Evolutionary conservation across 37 sponge, comb jelly and placozoan species (phyloP).

Genomic region (Aphrocallistes beatrix): DNA sequence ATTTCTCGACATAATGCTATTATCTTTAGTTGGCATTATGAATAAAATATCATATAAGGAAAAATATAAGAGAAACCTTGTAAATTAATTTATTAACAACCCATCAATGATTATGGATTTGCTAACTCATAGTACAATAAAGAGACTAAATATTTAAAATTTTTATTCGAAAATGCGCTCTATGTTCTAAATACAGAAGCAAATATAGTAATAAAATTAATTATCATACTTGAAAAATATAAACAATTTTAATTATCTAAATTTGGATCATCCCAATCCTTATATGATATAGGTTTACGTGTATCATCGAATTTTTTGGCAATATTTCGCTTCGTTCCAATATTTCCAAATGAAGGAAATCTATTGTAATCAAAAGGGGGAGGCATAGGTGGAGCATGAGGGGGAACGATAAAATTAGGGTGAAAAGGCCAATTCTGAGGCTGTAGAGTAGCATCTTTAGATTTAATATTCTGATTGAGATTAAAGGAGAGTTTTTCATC

Average conservation of each 20-base stretch:
- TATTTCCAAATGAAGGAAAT: neutral
- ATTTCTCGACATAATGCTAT: no score
- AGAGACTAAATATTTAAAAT: no score
- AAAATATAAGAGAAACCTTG: no score
- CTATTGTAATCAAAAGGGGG: neutral
- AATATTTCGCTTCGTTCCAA: neutral
- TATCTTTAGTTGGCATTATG: no score
- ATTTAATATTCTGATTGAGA: neutral
- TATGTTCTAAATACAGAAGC: no score
- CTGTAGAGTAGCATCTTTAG: neutral
- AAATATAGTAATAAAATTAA: no score
- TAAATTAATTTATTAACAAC: no score
- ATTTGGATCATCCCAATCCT: conserved; percentile 8
- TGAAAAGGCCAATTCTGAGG: neutral
- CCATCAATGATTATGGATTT: no score
- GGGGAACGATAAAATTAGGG: neutral
- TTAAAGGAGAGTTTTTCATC: neutral
- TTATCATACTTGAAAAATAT: no score
- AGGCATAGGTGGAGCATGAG: neutral
- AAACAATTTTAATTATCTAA: neutral
- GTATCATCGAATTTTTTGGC: neutral
- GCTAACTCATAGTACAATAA: no score
- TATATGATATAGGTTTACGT: neutral
- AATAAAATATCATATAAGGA: no score
- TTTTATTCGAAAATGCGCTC: no score